Evolutionary conservation across 2,797 vertebrate genomes (phyloP).

Genomic region (Pogonophryne albipinna): DNA sequence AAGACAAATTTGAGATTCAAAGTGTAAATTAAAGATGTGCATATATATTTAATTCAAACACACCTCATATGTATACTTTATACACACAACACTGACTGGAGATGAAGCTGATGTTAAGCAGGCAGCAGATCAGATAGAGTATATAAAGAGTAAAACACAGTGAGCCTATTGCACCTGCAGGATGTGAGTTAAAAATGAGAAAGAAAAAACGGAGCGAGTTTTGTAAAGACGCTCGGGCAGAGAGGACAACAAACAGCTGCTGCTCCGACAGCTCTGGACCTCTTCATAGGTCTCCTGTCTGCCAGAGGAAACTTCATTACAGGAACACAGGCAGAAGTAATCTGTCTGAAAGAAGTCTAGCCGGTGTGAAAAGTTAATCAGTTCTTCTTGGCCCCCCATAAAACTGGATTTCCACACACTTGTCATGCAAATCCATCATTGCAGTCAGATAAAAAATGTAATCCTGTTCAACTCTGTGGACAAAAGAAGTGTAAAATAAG

Average conservation of each 20-base stretch:
- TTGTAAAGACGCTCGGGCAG: neutral
- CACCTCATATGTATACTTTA: neutral
- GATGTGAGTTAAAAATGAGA: slow-evolving; percentile 14
- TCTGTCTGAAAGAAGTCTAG: slow-evolving; percentile 7
- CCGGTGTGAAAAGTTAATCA: slow-evolving; percentile 23
- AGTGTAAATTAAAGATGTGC: neutral
- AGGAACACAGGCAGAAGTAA: slow-evolving; percentile 4
- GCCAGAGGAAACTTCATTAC: slow-evolving; percentile 3
- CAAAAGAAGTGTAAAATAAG: neutral
- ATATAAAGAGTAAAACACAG: neutral
- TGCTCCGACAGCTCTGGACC: neutral
- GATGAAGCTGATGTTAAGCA: neutral
- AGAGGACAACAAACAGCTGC: slow-evolving; percentile 19
- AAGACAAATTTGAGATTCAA: no score
- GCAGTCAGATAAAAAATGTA: neutral
- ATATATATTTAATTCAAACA: no score
- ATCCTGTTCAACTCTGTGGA: neutral
- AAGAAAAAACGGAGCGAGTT: neutral
- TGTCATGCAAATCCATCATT: neutral
- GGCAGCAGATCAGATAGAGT: slow-evolving; percentile 3
- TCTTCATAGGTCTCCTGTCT: neutral
- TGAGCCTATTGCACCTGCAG: neutral
- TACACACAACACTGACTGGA: neutral
- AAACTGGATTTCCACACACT: neutral
- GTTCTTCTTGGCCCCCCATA: neutral